Base-by-base conservation (phyloP, 2,113 vertebrate species). In the Leptobrachium ailaonicum region DNA sequence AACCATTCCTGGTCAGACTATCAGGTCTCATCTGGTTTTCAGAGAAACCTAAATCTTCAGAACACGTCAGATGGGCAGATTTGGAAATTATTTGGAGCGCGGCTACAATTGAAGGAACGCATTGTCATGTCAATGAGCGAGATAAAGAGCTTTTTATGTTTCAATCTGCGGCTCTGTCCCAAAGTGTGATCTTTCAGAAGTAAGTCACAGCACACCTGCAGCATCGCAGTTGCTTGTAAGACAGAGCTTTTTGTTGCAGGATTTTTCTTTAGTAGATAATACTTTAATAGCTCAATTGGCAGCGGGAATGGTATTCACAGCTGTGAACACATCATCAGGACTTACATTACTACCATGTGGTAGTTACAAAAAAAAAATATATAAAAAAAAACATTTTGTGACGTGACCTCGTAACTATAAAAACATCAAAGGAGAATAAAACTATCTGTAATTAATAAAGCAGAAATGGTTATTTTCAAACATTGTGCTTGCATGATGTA, bases 311-410 rank as follows among this genome's bases (percentile, higher is more conserved):
- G 87, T 83, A 89, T 88, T 90, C 88, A 88, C 91, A 94, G 90
- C 91, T 92, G 91, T 83, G 83, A 85, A 84, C 89, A 90, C 90
- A 87, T 91, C 89, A 86, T 82, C 84, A 82, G 82, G 85, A 41
- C 50, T 68, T 67, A 86, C 89, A 84, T 88, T 84, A 85, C 88
- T 87, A 85, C 80, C 87, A 66, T 41, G 74, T 76, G 83, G 81
- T 81, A 77, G 80, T 44, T 70, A 84, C 82, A 71, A 83, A 85
- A 85, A 83, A 78, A 41, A 73, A 76, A 75, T 83, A 32, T 32
- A 32, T 80, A 71, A 83, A 85, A 85, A 83, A 78, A 41, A 73
- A 76, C 82, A 75, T 83, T 87, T 84, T 85, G 79, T 83, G 80
- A 53, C 85, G 75, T 85, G 85, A 83, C 85, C 86, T 86, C 84